Conservation (phyloP, 2,888 invertebrate genomes). For the Epistrophe grossulariae region DNA sequence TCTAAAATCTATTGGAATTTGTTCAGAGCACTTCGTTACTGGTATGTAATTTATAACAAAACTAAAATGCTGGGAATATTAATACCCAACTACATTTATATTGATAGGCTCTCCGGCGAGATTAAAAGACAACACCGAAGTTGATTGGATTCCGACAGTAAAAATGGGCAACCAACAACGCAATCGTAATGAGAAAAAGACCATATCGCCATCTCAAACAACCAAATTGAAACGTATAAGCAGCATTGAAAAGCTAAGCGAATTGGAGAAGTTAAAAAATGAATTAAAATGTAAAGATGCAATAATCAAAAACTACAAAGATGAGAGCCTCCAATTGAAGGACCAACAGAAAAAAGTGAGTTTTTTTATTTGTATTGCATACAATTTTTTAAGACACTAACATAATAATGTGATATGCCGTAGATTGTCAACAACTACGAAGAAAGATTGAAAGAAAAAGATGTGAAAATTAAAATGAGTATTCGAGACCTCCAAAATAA, state of each 20-base stretch:
- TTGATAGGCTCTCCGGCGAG: conserved; percentile 29
- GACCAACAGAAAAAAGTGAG: conserved; percentile 38
- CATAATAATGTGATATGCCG: conserved; percentile 17
- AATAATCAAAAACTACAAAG: conserved; percentile 33
- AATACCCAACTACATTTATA: background rate
- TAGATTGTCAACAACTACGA: conserved; percentile 53
- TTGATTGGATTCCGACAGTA: conserved; percentile 41
- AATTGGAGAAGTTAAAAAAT: conserved; percentile 33
- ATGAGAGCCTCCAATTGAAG: conserved; percentile 34
- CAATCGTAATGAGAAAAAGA: conserved; percentile 22
- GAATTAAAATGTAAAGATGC: conserved; percentile 42
- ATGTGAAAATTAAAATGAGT: conserved; percentile 28
- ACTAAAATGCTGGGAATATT: background rate
- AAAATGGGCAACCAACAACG: conserved; percentile 41
- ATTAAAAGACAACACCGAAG: conserved; percentile 32
- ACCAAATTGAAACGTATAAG: conserved; percentile 11
- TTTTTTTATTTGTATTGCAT: background rate
- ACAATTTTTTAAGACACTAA: background rate
- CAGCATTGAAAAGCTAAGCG: conserved; percentile 23
- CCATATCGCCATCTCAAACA: conserved; percentile 5
- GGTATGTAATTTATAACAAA: conserved; percentile 11
- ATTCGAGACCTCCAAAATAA: conserved; percentile 17
- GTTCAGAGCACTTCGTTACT: conserved; percentile 33
- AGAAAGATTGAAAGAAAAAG: conserved; percentile 44
- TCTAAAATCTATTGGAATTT: conserved; percentile 36